A percentile compares a stretch with the other conserved stretches of the same genome.
phyloP scores from a whole-genome alignment of 2,113 vertebrate genomes.

The Xiphophorus couchianus region DNA sequence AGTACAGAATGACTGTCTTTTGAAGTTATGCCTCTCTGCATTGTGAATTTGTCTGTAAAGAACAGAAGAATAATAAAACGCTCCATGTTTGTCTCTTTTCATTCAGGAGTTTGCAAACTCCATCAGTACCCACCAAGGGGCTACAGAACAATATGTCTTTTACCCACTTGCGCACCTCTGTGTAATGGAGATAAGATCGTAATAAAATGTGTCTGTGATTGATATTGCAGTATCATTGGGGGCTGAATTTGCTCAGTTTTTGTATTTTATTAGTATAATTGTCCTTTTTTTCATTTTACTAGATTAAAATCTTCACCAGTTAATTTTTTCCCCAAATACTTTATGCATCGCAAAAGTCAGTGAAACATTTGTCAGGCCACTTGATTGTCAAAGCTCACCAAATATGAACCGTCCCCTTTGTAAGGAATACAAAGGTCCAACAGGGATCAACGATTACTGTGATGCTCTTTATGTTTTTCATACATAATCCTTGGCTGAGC shows the following conservation, averaged over 20 bases:
- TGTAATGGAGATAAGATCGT: constrained; percentile 41
- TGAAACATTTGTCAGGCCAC: not conserved
- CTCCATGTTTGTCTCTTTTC: constrained; percentile 36
- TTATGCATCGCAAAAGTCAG: not conserved
- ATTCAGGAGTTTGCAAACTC: constrained; percentile 22
- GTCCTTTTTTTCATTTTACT: not conserved
- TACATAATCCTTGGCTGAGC: constrained; percentile 28
- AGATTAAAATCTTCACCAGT: not conserved
- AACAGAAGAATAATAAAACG: constrained; percentile 47
- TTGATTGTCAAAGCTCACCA: constrained; percentile 9
- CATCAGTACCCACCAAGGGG: constrained; percentile 49
- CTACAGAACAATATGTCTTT: constrained; percentile 37
- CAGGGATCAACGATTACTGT: constrained; percentile 11
- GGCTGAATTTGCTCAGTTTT: not conserved
- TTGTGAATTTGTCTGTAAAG: constrained; percentile 63
- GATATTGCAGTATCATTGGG: constrained; percentile 11
- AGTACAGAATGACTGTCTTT: constrained; percentile 62
- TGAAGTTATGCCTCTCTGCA: constrained; percentile 61
- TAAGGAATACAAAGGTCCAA: constrained; percentile 10
- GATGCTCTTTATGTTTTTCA: constrained; percentile 35
- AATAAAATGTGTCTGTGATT: constrained; percentile 19
- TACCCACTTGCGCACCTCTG: constrained; percentile 37
- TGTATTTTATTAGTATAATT: not conserved
- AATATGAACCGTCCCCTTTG: not conserved
- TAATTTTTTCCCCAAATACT: not conserved